Percentiles rank a stretch among this genome's conserved stretches.
These are phyloP conservation scores for Octodonta nipae DNA, from an alignment of 2,888 invertebrate genomes.

Conservation along the genomic window DNA sequence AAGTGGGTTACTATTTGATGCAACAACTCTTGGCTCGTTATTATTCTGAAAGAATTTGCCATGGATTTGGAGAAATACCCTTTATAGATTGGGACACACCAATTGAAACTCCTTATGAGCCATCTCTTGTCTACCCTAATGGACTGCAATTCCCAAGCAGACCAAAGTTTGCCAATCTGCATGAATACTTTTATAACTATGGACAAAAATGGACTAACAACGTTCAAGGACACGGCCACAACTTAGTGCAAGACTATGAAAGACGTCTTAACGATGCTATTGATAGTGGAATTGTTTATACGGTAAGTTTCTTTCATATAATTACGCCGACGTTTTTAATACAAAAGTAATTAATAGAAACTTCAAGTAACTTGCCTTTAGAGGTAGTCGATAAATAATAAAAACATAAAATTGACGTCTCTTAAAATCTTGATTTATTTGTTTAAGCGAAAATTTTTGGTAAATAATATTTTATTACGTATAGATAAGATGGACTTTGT, in stretches of 20 bases:
- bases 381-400: no score
- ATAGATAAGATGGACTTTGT: no score
- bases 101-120: slow-evolving; percentile 47
- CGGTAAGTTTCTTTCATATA: slow-evolving; percentile 24
- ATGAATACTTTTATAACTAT: slow-evolving; percentile 34
- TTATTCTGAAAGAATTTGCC: slow-evolving; percentile 60
- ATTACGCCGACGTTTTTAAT: no score
- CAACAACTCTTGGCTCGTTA: slow-evolving; percentile 59
- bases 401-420: no score
- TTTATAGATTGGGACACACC: slow-evolving; percentile 41
- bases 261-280: slow-evolving; percentile 45
- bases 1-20: slow-evolving; percentile 49
- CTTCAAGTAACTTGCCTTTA: no score
- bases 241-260: slow-evolving; percentile 35
- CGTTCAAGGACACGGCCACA: slow-evolving; percentile 40
- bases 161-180: slow-evolving; percentile 42
- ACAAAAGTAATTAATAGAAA: no score
- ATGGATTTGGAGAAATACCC: slow-evolving; percentile 53
- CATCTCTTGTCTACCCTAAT: slow-evolving; percentile 49
- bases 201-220: slow-evolving; percentile 27
- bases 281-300: slow-evolving; percentile 39
- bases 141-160: slow-evolving; percentile 53
- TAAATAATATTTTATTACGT: no score
- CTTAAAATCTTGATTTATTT: no score
- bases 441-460: no score